Evolutionary conservation across 2,797 vertebrate genomes (phyloP).

Genomic region (Neoniphon sammara): DNA sequence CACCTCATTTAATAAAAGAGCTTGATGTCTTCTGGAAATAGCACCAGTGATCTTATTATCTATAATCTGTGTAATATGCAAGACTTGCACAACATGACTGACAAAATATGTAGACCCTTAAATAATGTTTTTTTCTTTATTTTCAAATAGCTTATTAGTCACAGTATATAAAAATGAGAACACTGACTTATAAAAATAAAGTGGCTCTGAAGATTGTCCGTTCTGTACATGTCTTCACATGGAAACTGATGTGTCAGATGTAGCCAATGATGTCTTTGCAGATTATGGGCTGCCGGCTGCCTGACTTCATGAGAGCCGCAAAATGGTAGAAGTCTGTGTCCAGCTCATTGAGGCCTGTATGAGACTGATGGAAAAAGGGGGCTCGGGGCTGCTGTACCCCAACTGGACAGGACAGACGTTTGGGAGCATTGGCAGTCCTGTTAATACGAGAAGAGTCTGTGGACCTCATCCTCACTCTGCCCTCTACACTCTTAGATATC

Average conservation of each 20-base stretch:
- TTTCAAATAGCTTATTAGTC: constrained; percentile 50
- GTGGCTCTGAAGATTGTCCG: constrained; percentile 64
- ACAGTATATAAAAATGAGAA: constrained; percentile 46
- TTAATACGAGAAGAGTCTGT: constrained; percentile 59
- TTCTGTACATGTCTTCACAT: background rate
- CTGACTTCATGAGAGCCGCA: constrained; percentile 90
- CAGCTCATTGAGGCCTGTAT: constrained; percentile 86
- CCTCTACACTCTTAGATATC: constrained; percentile 84
- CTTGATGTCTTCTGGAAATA: constrained; percentile 7
- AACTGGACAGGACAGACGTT: constrained; percentile 92
- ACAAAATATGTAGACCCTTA: constrained; percentile 25
- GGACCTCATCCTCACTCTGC: constrained; percentile 79
- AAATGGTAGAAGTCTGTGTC: constrained; percentile 89
- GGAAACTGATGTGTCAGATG: constrained; percentile 79
- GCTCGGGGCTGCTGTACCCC: constrained; percentile 74
- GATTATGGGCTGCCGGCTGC: constrained; percentile 95
- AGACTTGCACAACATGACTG: constrained; percentile 21
- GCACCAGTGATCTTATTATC: background rate
- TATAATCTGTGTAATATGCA: constrained; percentile 9
- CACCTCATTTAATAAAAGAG: constrained; percentile 7
- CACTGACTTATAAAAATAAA: constrained; percentile 66
- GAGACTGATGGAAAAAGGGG: constrained; percentile 91
- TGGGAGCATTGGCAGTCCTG: constrained; percentile 71
- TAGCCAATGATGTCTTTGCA: constrained; percentile 94
- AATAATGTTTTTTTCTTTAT: constrained; percentile 69